phyloP scores from a whole-genome alignment of 2,888 invertebrate species.

The Parelbella ahira region DNA sequence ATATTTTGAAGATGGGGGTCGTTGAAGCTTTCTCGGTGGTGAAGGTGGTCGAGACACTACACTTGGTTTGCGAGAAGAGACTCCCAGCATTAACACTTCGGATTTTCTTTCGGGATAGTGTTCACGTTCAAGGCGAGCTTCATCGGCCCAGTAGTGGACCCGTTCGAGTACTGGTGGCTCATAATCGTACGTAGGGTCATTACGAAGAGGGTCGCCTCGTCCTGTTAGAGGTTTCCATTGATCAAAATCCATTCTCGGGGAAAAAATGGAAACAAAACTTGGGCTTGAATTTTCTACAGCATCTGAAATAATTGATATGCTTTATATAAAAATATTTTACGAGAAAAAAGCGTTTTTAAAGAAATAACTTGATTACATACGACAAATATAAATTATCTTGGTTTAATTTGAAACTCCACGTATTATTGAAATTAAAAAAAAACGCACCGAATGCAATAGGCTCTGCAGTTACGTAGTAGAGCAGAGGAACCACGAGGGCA shows the following conservation, averaged over 20 bases:
- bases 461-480: conserved; percentile 30
- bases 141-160: conserved; percentile 90
- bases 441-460: conserved; percentile 31
- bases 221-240: conserved; percentile 91
- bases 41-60: conserved; percentile 65
- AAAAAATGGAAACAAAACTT: conserved; percentile 70
- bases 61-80: conserved; percentile 84
- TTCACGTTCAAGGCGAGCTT: conserved; percentile 80
- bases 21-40: conserved; percentile 43
- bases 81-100: conserved; percentile 85
- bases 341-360: no score
- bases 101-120: conserved; percentile 81
- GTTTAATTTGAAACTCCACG: no score
- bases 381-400: no score
- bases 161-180: conserved; percentile 89
- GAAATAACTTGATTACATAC: no score
- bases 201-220: conserved; percentile 89
- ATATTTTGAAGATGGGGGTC: conserved; percentile 59
- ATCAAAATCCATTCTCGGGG: conserved; percentile 90
- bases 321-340: no score
- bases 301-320: conserved; percentile 46
- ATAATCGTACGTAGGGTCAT: conserved; percentile 92
- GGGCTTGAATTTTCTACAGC: conserved; percentile 40
- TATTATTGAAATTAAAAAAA: no score
- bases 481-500: conserved; percentile 31